phyloP scores from a whole-genome alignment of 2,888 invertebrate genomes.

The Macaria notata region DNA sequence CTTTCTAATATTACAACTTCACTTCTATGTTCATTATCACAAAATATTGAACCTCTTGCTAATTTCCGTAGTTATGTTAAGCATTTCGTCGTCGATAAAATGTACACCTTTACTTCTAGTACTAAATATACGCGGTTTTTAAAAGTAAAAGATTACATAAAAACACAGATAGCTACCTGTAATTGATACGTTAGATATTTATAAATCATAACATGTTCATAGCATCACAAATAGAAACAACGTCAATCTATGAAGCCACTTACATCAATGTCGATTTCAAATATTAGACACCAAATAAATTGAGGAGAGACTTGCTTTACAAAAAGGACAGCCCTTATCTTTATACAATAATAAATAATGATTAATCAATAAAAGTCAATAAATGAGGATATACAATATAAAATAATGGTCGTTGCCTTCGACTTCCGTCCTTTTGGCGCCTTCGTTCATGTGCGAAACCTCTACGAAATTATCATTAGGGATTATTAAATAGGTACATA shows the following conservation, averaged over 20 bases:
- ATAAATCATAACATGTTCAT: too few species aligned
- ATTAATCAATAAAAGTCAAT: conserved; percentile 35
- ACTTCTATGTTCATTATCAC: too few species aligned
- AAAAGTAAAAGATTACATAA: background rate
- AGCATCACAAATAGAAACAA: background rate
- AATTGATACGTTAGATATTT: too few species aligned
- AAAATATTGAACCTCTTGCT: too few species aligned
- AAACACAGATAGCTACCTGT: background rate
- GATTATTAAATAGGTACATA: conserved; percentile 62
- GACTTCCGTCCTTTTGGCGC: conserved; percentile 32
- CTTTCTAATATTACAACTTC: too few species aligned
- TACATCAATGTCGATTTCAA: conserved; percentile 10
- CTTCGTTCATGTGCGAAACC: conserved; percentile 79
- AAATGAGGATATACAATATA: conserved; percentile 40
- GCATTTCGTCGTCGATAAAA: background rate
- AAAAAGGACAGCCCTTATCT: conserved; percentile 71
- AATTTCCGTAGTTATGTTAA: too few species aligned
- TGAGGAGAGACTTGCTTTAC: conserved; percentile 68
- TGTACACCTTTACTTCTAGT: conserved; percentile 19
- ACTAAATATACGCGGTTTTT: background rate
- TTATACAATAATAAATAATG: conserved; percentile 37
- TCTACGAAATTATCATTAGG: conserved; percentile 69
- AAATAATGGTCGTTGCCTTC: conserved; percentile 28
- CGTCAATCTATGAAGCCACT: conserved; percentile 14
- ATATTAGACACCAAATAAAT: conserved; percentile 41